Conservation (phyloP, 1,140 invertebrate genomes). For the Lordiphosa mommai region DNA sequence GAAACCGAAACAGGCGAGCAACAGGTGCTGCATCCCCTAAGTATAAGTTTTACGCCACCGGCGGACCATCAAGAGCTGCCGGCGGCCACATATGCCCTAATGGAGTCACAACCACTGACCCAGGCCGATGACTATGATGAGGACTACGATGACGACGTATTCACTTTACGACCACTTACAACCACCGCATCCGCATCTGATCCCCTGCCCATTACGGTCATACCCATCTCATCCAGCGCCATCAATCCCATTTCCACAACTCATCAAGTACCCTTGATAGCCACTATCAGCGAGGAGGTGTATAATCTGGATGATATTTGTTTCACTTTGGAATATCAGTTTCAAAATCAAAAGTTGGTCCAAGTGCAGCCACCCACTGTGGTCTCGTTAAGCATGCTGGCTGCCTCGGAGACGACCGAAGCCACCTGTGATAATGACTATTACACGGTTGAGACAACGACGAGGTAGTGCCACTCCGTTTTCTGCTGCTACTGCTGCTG, state of each 20-base stretch:
- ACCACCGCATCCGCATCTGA: conserved; percentile 18
- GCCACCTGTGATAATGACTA: conserved; percentile 44
- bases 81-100: conserved; percentile 30
- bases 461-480: conserved; percentile 32
- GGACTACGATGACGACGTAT: conserved; percentile 26
- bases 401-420: conserved; percentile 13
- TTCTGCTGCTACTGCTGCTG: not conserved
- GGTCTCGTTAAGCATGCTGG: conserved; percentile 55
- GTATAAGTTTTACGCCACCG: conserved; percentile 54
- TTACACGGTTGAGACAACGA: conserved; percentile 69
- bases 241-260: conserved; percentile 10
- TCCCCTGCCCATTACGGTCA: conserved; percentile 35
- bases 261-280: conserved; percentile 26
- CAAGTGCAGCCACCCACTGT: conserved; percentile 74
- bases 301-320: conserved; percentile 69
- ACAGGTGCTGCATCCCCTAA: conserved; percentile 75
- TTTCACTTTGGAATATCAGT: conserved; percentile 72
- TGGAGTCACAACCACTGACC: conserved; percentile 7
- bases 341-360: conserved; percentile 70
- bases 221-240: conserved; percentile 39
- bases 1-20: conserved; percentile 51
- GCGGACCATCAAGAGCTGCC: conserved; percentile 33
- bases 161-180: conserved; percentile 30
- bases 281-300: conserved; percentile 40
- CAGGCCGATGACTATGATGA: conserved; percentile 9